phyloP scores from a whole-genome alignment of 2,113 vertebrate species.

The Saguinus midas region DNA sequence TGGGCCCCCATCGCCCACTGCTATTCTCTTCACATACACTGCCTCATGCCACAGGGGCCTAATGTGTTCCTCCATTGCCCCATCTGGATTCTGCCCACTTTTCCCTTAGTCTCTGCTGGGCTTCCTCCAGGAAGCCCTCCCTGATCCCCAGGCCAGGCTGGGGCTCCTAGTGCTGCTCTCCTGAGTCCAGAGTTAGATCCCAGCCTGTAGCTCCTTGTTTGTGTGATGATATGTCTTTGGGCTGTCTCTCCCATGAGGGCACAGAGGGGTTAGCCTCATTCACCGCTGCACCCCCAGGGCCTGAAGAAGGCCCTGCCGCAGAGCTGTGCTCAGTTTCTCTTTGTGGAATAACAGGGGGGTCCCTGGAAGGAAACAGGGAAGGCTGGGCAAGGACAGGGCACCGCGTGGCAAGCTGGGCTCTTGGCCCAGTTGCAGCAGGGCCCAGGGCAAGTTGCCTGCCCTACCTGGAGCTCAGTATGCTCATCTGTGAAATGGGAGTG shows the following conservation, averaged over 20 bases:
- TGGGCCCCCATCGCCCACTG: accelerated
- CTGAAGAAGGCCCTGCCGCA: not conserved
- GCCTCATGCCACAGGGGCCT: not conserved
- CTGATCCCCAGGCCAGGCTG: not conserved
- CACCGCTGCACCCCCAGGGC: not conserved
- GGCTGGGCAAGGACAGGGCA: not conserved
- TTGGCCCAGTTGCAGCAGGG: not conserved
- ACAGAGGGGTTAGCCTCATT: not conserved
- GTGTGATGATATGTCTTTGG: not conserved
- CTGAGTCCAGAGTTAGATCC: too few relatives aligned
- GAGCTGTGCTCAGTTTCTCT: not conserved
- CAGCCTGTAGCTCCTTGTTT: not conserved
- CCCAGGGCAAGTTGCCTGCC: not conserved
- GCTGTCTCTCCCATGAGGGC: not conserved
- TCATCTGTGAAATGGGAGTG: not conserved
- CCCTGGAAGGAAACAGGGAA: not conserved
- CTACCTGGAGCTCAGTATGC: not conserved
- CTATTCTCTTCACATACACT: not conserved
- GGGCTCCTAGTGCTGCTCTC: not conserved
- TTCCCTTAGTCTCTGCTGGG: not conserved
- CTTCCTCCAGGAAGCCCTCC: not conserved
- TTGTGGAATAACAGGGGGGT: not conserved
- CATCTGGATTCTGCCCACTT: not conserved
- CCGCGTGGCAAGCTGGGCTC: not conserved
- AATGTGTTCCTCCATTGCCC: not conserved